Evolutionary conservation across 2,797 vertebrate species (phyloP), one percentile per base, ranked within the genome.

Genomic region (Aulostomus chinensis): DNA sequence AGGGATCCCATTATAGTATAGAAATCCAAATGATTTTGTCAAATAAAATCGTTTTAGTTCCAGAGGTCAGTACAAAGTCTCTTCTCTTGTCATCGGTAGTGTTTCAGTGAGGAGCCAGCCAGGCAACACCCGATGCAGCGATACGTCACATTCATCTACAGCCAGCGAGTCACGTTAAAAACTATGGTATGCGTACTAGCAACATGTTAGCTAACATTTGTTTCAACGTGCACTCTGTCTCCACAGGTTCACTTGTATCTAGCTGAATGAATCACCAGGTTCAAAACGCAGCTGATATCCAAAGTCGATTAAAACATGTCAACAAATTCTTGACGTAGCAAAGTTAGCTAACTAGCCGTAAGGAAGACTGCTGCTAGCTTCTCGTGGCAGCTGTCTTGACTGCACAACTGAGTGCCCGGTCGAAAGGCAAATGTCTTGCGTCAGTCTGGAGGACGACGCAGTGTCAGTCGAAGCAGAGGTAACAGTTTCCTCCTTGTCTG

Each of bases 1-100:
- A 96, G 88, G 9, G 95, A 96, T 31, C 94, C 94, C 95, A 96
- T 96, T 18, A 31, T 71, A 8, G 6, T 14, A 0, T 4, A 29
- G 13, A 46, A 33, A 34, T 58, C 46, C 14, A 30, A 37, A 3
- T 29, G 0, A 2, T n/a, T 21, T 13, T 9, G 14, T 37, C 7
- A 26, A 35, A 52, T 36, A 3, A 14, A 36, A 17, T n/a, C 14
- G 33, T 36, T 17, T 37, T 11, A 9, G 35, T 59, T 26, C 32
- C 21, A 28, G 45, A 7, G 9, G 56, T 21, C 37, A 5, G 9
- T 9, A 18, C 16, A 1, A 16, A 36, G 29, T 52, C 12, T 47
- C 34, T 32, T 48, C 34, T 36, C 9, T n/a, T 4, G 54, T 69
- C 67, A 53, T 56, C 49, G 3, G 62, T 56, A 9, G 58, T n/a